Conservation (phyloP, 2,888 invertebrate genomes). For the Thalpophila matura region DNA sequence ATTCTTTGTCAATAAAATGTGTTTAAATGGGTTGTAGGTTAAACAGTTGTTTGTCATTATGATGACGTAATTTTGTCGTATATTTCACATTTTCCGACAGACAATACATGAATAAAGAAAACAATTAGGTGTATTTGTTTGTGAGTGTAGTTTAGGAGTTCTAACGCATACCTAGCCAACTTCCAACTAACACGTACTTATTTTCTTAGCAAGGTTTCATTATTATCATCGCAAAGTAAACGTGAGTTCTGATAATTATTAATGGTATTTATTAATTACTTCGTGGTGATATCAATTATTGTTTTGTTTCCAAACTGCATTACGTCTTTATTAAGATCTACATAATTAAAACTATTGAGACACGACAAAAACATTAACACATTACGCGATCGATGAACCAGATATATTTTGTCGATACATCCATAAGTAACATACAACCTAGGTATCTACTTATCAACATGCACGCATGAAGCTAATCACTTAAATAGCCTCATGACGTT, state of each 20-base stretch:
- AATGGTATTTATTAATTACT: too few relatives aligned
- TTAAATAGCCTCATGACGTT: not conserved
- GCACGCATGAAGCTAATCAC: not conserved
- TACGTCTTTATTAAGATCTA: constrained; percentile 10
- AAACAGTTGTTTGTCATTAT: not conserved
- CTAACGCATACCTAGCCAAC: too few relatives aligned
- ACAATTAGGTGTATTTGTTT: not conserved
- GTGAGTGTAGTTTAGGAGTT: too few relatives aligned
- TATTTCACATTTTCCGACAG: not conserved
- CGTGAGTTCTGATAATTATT: too few relatives aligned
- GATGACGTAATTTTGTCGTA: not conserved
- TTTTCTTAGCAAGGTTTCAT: not conserved
- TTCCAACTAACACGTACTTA: too few relatives aligned
- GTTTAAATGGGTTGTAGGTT: not conserved
- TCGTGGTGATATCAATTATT: not conserved
- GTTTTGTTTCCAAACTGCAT: constrained; percentile 13
- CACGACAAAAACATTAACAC: constrained; percentile 9
- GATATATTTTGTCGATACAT: not conserved
- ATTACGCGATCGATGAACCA: not conserved
- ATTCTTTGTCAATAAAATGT: not conserved
- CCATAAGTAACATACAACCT: too few relatives aligned
- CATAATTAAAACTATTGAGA: constrained; percentile 7
- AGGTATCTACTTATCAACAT: too few relatives aligned
- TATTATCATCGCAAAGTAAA: not conserved
- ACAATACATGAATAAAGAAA: not conserved